A percentile compares a stretch with the other conserved stretches of the same genome.
Conservation (phyloP, 2,888 invertebrate genomes). For the Drosophila quinaria region DNA sequence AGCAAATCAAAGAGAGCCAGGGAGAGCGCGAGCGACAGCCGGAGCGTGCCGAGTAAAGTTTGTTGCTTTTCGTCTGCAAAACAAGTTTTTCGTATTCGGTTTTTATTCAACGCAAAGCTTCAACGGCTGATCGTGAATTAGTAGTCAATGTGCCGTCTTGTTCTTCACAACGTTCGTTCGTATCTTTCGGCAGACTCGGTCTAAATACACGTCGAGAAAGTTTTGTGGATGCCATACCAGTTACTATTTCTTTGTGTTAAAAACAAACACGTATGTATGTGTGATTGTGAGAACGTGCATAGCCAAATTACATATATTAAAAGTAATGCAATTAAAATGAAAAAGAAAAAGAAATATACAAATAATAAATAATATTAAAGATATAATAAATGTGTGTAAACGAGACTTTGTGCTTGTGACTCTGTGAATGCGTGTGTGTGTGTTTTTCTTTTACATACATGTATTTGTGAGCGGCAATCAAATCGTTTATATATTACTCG, state of each 20-base stretch:
- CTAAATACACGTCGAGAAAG: conserved; percentile 61
- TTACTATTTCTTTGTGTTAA: conserved; percentile 46
- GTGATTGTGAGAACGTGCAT: conserved; percentile 16
- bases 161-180: conserved; percentile 39
- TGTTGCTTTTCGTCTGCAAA: conserved; percentile 43
- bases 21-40: neutral
- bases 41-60: conserved; percentile 28
- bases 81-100: conserved; percentile 55
- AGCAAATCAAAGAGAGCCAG: conserved; percentile 2
- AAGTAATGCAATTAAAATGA: conserved; percentile 1
- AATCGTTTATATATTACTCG: neutral
- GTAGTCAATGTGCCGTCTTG: conserved; percentile 56
- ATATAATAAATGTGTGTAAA: neutral
- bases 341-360: neutral
- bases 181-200: conserved; percentile 18
- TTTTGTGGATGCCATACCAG: conserved; percentile 58
- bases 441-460: neutral
- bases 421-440: too few relatives aligned
- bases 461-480: conserved; percentile 7
- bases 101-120: conserved; percentile 32
- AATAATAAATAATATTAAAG: neutral
- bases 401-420: too few relatives aligned
- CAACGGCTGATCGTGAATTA: conserved; percentile 31
- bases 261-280: conserved; percentile 46
- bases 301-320: conserved; percentile 10